Evolutionary conservation across 1,140 invertebrate species (phyloP), one percentile per base, ranked within the genome.

Genomic region (Hypsibius dujardini): DNA sequence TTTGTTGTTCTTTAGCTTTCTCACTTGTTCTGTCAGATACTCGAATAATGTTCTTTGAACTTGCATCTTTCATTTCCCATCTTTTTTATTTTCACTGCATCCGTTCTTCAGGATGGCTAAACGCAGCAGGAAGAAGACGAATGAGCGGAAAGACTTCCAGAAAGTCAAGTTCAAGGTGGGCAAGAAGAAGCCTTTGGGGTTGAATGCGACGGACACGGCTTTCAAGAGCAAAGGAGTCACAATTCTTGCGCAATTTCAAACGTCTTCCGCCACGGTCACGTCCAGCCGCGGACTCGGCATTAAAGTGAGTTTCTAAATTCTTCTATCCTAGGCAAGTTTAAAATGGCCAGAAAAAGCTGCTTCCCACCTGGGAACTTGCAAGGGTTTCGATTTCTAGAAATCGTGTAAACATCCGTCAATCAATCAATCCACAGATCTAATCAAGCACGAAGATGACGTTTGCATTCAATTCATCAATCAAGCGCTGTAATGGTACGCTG

Each of bases 201-300:
- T 86, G 60, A 94, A 93, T 83, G 84, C 89, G 1, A 93, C 90
- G 0, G 86, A 91, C 77, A 87, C 88, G 0, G 84, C 86, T 75
- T 93, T 93, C 76, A 92, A 91, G 84, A 84, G 90, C 1, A 88
- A 88, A 75, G 88, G 90, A 76, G 91, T 95, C 74, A 80, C 90
- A 3, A 84, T 93, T 56, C 83, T 83, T 71, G 85, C 88, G 75
- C 89, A 92, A 76, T 79, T 90, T 1, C 87, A 86, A 75, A 82
- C 3, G 3, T 45, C 12, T 15, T 15, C 62, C 62, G 62, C 12
- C 7, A 42, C 12, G 12, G 12, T 15, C 3, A 67, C 62, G 7
- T 67, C 62, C 42, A 15, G 12, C 3, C 12, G 62, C 12, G 62
- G 62, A 15, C 62, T 12, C 12, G 62, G 42, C 45, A 42, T 67